These are phyloP conservation scores for Teleogryllus occipitalis DNA, from an alignment of 1,140 invertebrate species.

Conservation along the genomic window DNA sequence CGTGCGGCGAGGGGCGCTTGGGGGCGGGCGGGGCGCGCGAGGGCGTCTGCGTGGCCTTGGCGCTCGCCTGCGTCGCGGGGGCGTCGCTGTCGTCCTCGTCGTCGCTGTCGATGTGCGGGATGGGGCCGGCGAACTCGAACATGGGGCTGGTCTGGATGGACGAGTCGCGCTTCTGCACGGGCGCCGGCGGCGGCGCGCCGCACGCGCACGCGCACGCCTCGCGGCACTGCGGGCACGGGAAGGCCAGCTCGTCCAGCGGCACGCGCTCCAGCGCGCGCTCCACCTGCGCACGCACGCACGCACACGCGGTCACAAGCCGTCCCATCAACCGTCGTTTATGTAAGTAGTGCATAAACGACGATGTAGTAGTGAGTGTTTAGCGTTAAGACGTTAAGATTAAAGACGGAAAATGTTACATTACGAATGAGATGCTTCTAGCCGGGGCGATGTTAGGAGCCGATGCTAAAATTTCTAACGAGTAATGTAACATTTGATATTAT, in stretches of 20 bases:
- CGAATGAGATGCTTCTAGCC: too few species aligned
- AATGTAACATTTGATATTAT: too few species aligned
- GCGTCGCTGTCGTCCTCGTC: conserved; percentile 49
- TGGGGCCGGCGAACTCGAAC: conserved; percentile 57
- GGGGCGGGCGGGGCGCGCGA: background rate
- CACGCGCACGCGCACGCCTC: conserved; percentile 27
- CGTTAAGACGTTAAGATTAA: too few species aligned
- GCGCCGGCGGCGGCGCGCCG: background rate
- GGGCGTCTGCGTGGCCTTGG: background rate
- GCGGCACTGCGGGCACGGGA: conserved; percentile 48
- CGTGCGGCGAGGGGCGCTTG: too few species aligned
- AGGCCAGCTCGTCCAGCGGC: conserved; percentile 53
- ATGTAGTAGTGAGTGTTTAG: background rate
- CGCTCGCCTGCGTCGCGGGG: background rate
- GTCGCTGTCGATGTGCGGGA: conserved; percentile 62
- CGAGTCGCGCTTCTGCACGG: conserved; percentile 30
- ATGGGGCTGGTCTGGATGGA: conserved; percentile 43
- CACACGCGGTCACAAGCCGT: background rate
- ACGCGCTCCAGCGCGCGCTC: conserved; percentile 58
- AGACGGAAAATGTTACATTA: too few species aligned
- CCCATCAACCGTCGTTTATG: background rate
- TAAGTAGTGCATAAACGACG: background rate
- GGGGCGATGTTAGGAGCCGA: too few species aligned
- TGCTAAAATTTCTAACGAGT: too few species aligned
- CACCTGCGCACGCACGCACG: conserved; percentile 26